phyloP scores from a whole-genome alignment of 1,140 invertebrate genomes.

The Dreissena polymorpha region DNA sequence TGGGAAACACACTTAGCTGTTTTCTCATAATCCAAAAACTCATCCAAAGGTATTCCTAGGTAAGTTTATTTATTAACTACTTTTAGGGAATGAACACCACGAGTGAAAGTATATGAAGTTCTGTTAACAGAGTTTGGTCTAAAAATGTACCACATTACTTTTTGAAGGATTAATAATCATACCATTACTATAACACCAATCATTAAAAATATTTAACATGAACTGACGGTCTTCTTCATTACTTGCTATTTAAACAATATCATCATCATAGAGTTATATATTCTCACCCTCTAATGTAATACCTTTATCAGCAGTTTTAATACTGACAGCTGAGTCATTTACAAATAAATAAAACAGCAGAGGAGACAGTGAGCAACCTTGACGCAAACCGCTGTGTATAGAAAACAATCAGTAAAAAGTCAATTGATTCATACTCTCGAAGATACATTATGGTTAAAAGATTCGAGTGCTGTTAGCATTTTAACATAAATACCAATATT shows the following conservation, averaged over 20 bases:
- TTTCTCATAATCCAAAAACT: no score
- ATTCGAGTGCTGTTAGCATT: constrained; percentile 44
- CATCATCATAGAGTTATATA: constrained; percentile 9
- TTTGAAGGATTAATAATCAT: constrained; percentile 7
- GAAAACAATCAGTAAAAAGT: not conserved
- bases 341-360: constrained; percentile 11
- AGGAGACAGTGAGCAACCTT: not conserved
- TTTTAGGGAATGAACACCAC: no score
- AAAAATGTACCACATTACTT: no score
- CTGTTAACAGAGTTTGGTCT: no score
- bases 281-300: not conserved
- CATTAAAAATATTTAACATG: constrained; percentile 17
- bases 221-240: constrained; percentile 17
- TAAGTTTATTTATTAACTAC: no score
- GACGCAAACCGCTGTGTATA: no score
- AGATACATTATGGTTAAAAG: not conserved
- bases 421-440: constrained; percentile 16
- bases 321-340: constrained; percentile 1
- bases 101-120: no score
- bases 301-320: constrained; percentile 9
- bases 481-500: constrained; percentile 32
- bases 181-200: constrained; percentile 1
- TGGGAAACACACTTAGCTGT: no score
- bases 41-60: no score
- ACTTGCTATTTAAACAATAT: not conserved